Conservation (phyloP, 2,797 vertebrate genomes). For the Echiichthys vipera region DNA sequence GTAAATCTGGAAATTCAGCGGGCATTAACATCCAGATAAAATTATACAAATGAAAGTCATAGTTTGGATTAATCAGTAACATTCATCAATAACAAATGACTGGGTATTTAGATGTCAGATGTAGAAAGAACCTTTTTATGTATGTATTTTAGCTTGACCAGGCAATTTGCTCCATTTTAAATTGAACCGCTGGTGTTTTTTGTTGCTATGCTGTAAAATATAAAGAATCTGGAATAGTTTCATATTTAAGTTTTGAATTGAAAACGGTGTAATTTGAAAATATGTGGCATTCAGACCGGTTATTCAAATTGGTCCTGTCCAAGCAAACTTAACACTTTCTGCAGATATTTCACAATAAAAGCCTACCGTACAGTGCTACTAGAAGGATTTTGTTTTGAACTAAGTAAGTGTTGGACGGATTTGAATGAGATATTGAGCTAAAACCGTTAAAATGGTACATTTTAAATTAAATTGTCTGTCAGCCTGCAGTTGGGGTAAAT, state of each 20-base stretch:
- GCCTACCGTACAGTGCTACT: neutral
- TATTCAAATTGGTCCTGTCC: neutral
- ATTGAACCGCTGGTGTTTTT: neutral
- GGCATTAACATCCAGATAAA: neutral
- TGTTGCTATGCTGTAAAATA: no score
- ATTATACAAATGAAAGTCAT: neutral
- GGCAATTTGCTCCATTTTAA: neutral
- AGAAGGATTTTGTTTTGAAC: neutral
- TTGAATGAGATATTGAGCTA: neutral
- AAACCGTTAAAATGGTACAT: neutral
- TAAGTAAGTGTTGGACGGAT: neutral
- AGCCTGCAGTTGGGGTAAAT: neutral
- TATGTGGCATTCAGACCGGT: neutral
- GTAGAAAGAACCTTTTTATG: no score
- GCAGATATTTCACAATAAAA: neutral
- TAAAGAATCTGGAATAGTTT: no score
- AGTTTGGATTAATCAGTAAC: neutral
- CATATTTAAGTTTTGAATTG: neutral
- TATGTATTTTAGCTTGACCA: neutral
- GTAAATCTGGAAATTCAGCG: constrained; percentile 18
- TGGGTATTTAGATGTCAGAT: neutral
- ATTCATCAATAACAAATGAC: neutral
- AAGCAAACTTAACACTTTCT: neutral
- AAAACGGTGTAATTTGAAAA: neutral
- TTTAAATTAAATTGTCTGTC: neutral